These are phyloP conservation scores for Thomomys bottae DNA, from an alignment of 2,113 vertebrate genomes.

Conservation along the genomic window DNA sequence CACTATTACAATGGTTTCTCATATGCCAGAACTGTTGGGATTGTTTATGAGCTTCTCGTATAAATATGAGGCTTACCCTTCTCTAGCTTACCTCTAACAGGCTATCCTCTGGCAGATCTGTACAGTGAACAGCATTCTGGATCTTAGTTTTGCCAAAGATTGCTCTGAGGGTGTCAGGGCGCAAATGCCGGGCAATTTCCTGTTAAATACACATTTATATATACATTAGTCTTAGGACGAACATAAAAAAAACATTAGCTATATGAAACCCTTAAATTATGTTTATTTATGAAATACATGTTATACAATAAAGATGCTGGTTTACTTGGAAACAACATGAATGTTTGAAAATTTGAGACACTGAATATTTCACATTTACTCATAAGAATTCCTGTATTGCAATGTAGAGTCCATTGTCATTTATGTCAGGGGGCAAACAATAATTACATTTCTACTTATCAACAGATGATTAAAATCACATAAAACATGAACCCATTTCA, in stretches of 20 bases:
- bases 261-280: not conserved
- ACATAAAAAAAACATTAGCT: not conserved
- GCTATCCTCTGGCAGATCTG: conserved; percentile 95
- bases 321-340: not conserved
- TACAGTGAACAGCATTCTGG: conserved; percentile 96
- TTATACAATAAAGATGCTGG: not conserved
- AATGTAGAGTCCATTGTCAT: not conserved
- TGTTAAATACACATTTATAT: conserved; percentile 73
- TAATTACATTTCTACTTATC: not conserved
- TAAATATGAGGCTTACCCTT: not conserved
- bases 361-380: not conserved
- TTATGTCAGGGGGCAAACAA: not conserved
- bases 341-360: not conserved
- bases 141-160: conserved; percentile 93
- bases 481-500: not conserved
- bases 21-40: not conserved
- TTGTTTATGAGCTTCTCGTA: not conserved
- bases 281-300: not conserved
- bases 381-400: not conserved
- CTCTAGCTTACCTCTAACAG: conserved; percentile 91
- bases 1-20: not conserved
- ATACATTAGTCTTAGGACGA: not conserved
- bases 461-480: not conserved
- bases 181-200: conserved; percentile 93
- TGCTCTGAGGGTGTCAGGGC: conserved; percentile 91